phyloP scores from a whole-genome alignment of 2,113 vertebrate genomes.

The Sinocyclocheilus grahami region DNA sequence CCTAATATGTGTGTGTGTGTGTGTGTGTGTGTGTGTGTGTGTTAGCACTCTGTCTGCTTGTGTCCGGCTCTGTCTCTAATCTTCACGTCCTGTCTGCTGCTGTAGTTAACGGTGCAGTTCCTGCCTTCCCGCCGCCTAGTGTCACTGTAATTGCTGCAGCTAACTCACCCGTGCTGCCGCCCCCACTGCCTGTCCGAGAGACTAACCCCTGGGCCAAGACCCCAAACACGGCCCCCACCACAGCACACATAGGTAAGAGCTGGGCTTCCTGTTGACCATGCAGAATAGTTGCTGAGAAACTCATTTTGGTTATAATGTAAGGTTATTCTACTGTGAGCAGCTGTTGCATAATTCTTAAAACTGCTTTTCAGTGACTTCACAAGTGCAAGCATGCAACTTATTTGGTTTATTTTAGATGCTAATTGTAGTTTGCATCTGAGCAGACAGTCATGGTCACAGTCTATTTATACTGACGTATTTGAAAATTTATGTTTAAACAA shows the following conservation, averaged over 20 bases:
- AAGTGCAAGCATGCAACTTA: too few relatives aligned
- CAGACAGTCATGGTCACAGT: background rate
- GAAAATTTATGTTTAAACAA: too few relatives aligned
- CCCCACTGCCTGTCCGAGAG: conserved; percentile 90
- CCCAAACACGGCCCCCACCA: conserved; percentile 76
- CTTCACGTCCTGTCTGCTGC: conserved; percentile 78
- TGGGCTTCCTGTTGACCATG: background rate
- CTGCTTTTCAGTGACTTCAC: too few relatives aligned
- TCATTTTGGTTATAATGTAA: background rate
- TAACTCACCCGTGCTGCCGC: conserved; percentile 80
- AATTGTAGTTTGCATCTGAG: background rate
- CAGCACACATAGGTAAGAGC: conserved; percentile 81
- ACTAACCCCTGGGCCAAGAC: conserved; percentile 97
- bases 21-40: background rate
- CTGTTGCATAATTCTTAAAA: background rate
- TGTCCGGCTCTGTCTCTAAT: conserved; percentile 67
- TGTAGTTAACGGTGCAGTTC: conserved; percentile 92
- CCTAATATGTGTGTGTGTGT: background rate
- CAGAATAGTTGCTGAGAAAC: background rate
- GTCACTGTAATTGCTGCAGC: conserved; percentile 75
- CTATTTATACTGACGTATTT: background rate
- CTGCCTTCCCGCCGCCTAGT: conserved; percentile 84
- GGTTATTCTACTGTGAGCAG: background rate
- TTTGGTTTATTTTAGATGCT: background rate
- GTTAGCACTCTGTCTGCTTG: conserved; percentile 40